Evolutionary conservation across 2,888 invertebrate genomes (phyloP).

Genomic region (Drosophila trichaetosa): DNA sequence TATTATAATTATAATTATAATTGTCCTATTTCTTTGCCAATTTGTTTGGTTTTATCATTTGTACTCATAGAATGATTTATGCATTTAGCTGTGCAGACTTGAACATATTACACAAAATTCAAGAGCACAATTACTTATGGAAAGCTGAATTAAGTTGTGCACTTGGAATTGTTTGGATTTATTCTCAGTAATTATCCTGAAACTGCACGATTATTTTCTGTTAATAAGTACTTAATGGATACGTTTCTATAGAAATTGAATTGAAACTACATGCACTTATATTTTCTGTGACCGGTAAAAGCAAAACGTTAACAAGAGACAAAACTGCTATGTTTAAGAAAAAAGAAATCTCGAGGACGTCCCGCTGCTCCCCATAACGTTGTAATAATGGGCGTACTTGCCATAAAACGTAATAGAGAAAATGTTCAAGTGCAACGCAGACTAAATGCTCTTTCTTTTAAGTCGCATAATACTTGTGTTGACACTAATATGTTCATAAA

Average conservation of each 20-base stretch:
- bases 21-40: not conserved
- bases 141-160: conserved; percentile 4
- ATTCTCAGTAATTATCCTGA: not conserved
- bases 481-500: not conserved
- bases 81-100: not conserved
- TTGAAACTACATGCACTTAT: conserved; percentile 55
- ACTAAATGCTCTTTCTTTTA: conserved; percentile 24
- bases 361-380: conserved; percentile 26
- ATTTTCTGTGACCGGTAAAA: conserved; percentile 29
- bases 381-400: conserved; percentile 42
- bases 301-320: conserved; percentile 46
- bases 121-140: not conserved
- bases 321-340: conserved; percentile 40
- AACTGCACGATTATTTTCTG: conserved; percentile 6
- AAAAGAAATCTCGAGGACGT: conserved; percentile 37
- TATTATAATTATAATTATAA: not conserved
- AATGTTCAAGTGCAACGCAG: not conserved
- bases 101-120: not conserved
- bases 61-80: not conserved
- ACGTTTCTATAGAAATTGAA: conserved; percentile 50
- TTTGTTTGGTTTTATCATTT: not conserved
- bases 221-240: conserved; percentile 28
- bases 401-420: conserved; percentile 31
- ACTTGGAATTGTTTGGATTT: not conserved
- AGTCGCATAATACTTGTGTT: not conserved